Conservation (phyloP, 2,888 invertebrate species). For the Lochmaea crataegi region DNA sequence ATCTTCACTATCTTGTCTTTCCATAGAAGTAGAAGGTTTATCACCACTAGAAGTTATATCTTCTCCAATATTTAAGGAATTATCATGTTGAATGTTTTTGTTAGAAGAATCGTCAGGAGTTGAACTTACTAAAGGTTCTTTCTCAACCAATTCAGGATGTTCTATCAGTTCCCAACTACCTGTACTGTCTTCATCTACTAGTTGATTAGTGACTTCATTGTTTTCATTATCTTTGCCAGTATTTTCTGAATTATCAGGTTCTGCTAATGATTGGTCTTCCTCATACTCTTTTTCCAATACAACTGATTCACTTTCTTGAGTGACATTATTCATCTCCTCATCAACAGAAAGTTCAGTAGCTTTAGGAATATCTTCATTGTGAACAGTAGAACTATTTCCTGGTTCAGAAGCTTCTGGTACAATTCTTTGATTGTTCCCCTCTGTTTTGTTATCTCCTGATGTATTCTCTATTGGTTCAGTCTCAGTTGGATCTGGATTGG, state of each 20-base stretch:
- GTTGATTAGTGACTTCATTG: background rate
- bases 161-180: conserved; percentile 25
- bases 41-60: conserved; percentile 25
- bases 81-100: background rate
- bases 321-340: background rate
- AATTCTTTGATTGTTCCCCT: too few relatives aligned
- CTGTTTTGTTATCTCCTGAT: background rate
- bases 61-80: conserved; percentile 6
- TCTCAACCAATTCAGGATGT: background rate
- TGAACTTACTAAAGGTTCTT: conserved; percentile 14
- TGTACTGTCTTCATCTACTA: conserved; percentile 16
- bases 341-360: background rate
- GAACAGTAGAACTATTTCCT: background rate
- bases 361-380: background rate
- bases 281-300: conserved; percentile 8
- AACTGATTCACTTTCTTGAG: background rate
- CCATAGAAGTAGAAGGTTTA: background rate
- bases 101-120: background rate
- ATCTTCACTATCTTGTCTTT: conserved; percentile 23
- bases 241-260: conserved; percentile 13
- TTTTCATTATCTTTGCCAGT: background rate
- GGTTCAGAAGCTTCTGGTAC: background rate
- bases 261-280: background rate
- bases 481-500: background rate
- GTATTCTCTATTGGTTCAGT: background rate